These are phyloP conservation scores for Parnassius smintheus DNA, from an alignment of 2,888 invertebrate species.

Conservation along the genomic window DNA sequence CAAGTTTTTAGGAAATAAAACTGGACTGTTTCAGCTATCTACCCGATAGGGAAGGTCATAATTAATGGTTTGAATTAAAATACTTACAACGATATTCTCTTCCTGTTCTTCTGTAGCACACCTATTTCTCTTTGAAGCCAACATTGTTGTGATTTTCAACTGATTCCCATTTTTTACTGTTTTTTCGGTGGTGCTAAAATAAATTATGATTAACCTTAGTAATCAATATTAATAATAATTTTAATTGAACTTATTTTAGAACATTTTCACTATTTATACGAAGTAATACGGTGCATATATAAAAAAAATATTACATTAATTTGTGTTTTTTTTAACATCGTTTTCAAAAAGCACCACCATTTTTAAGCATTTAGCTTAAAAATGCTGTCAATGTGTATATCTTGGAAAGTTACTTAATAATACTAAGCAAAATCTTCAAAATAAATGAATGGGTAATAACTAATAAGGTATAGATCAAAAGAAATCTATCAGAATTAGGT, in stretches of 20 bases:
- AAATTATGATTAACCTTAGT: constrained; percentile 12
- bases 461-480: too few relatives aligned
- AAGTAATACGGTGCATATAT: too few relatives aligned
- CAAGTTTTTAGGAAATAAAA: neutral
- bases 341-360: too few relatives aligned
- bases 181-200: constrained; percentile 39
- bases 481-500: too few relatives aligned
- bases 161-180: constrained; percentile 45
- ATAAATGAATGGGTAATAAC: too few relatives aligned
- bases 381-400: too few relatives aligned
- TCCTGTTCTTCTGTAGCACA: constrained; percentile 38
- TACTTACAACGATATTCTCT: constrained; percentile 24
- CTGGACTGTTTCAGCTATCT: too few relatives aligned
- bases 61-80: neutral
- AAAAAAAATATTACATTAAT: too few relatives aligned
- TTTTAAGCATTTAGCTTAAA: too few relatives aligned
- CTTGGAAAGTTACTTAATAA: too few relatives aligned
- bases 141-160: constrained; percentile 51
- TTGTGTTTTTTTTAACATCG: too few relatives aligned
- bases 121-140: constrained; percentile 49
- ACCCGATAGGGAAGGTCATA: neutral
- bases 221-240: constrained; percentile 4
- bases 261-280: neutral
- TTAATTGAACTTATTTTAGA: neutral
- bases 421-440: too few relatives aligned